Evolutionary conservation across 2,888 invertebrate species (phyloP), one percentile per base, ranked within the genome.

Genomic region (Archips xylosteana): DNA sequence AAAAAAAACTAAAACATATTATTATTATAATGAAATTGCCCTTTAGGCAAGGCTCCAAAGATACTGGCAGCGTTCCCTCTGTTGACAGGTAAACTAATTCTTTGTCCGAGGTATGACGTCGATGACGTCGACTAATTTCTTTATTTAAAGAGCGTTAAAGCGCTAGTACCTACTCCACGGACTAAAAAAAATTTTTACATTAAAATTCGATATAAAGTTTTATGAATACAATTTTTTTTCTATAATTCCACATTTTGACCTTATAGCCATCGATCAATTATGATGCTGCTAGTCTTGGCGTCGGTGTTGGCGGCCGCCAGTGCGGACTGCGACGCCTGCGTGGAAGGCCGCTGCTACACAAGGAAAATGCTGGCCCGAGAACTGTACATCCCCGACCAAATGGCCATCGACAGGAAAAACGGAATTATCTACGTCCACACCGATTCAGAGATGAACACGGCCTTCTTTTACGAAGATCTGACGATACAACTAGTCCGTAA

Each of bases 241-340:
- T 39, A 4, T 39, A 6, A 39, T 39, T 57, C 0, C 51, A 8
- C 9, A 9, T 54, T 1, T 10, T 3, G 12, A 32, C 32, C 12
- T 57, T 57, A 4, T 32, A 57, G 57, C 4, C 32, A 57, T 23
- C 32, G 3, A 57, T 12, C 57, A 10, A 57, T 10, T 10, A 51
- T 62, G n/a, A 6, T 54, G 10, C 5, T 72, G 10, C 5, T 67
- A 23, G 10, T 70, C 2, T 15, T 32, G n/a, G 8, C 42, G 5
- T 9, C 32, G 45, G 6, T 47, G 32, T 4, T 66, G 13, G 72
- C 47, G 9, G 72, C 23, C 0, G 54, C 32, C 12, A 23, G 62
- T 12, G 72, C 61, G 1, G 72, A 67, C 62, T 72, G 72, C 60
- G 67, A 72, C 10, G 72, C 67, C 12, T 72, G 67, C 57, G 34